Conservation (phyloP, 2,797 vertebrate species). For the Glossophaga mutica region DNA sequence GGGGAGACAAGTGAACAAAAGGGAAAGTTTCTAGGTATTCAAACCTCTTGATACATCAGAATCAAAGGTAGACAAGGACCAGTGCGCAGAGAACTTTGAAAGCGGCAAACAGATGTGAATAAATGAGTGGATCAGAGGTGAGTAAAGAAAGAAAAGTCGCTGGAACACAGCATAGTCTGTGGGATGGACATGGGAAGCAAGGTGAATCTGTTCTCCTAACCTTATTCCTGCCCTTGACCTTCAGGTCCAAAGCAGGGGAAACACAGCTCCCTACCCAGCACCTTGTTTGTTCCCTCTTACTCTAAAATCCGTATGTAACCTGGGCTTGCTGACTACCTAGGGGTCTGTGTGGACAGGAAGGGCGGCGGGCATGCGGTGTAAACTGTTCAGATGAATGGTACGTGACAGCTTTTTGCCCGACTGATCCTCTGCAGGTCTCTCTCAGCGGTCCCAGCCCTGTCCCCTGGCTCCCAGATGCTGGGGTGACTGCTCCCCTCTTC, state of each 20-base stretch:
- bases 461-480: background rate
- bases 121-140: background rate
- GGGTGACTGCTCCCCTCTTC: background rate
- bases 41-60: background rate
- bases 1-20: background rate
- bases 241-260: background rate
- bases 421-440: too few relatives aligned
- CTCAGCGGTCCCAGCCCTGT: background rate
- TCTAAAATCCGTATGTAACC: too few relatives aligned
- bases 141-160: background rate
- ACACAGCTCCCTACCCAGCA: background rate
- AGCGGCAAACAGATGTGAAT: background rate
- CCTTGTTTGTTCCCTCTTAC: background rate
- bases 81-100: background rate
- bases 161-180: background rate
- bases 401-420: background rate
- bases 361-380: too few relatives aligned
- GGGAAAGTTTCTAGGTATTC: background rate
- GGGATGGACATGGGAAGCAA: background rate
- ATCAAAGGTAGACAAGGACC: background rate
- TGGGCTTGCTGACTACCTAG: too few relatives aligned
- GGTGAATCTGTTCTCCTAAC: background rate
- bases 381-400: rapidly evolving
- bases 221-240: background rate
- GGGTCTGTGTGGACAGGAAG: background rate